These are phyloP conservation scores for Ochlodes sylvanus DNA, from an alignment of 2,888 invertebrate genomes.

Conservation along the genomic window DNA sequence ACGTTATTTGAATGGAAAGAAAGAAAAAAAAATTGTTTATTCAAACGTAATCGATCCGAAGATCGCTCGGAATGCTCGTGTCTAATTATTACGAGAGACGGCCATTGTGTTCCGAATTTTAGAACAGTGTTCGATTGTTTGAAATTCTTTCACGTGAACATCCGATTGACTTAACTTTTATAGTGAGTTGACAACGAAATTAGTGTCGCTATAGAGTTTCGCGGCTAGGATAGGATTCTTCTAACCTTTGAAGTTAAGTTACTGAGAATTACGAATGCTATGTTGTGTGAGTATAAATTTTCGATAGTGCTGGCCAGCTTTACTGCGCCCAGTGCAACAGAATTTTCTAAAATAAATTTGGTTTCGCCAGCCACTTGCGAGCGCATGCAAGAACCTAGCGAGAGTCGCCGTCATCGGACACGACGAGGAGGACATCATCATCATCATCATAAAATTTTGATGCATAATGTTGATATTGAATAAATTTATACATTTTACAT, in stretches of 20 bases:
- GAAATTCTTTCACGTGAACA: slow-evolving; percentile 35
- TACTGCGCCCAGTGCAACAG: too few relatives aligned
- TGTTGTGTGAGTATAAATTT: too few relatives aligned
- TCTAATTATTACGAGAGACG: slow-evolving; percentile 39
- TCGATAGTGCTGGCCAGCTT: too few relatives aligned
- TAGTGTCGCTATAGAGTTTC: slow-evolving; percentile 17
- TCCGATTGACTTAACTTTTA: slow-evolving; percentile 34
- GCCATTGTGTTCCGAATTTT: slow-evolving; percentile 38
- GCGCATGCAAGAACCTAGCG: too few relatives aligned
- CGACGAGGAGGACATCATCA: too few relatives aligned
- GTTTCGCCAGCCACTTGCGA: too few relatives aligned
- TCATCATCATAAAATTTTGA: too few relatives aligned
- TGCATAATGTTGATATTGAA: too few relatives aligned
- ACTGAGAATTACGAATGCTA: too few relatives aligned
- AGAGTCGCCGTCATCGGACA: too few relatives aligned
- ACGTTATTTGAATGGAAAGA: slow-evolving; percentile 76
- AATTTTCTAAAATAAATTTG: too few relatives aligned
- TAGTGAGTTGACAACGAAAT: slow-evolving; percentile 18
- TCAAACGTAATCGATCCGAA: slow-evolving; percentile 77
- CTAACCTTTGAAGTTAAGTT: background rate
- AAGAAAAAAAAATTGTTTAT: slow-evolving; percentile 75
- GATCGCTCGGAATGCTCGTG: slow-evolving; percentile 69
- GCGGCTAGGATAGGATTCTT: slow-evolving; percentile 12
- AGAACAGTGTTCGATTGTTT: slow-evolving; percentile 37
- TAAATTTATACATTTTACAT: too few relatives aligned